Evolutionary conservation across 2,113 vertebrate genomes (phyloP).

Genomic region (Channa maculata): DNA sequence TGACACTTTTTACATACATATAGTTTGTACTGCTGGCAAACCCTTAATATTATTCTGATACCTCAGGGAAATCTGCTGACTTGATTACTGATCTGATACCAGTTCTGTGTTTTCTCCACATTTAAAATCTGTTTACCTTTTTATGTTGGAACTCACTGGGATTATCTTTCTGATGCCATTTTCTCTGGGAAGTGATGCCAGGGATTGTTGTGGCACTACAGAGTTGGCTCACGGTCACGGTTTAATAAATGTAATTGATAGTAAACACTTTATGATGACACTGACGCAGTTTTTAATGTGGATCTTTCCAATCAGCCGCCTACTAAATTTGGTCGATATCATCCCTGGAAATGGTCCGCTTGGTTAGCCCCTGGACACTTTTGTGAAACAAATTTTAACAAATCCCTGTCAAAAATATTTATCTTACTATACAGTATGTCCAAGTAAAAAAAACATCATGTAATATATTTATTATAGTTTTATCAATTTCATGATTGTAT

Average conservation of each 20-base stretch:
- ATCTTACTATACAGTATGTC: too few relatives aligned
- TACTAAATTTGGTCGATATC: too few relatives aligned
- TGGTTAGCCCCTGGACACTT: too few relatives aligned
- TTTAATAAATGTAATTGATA: constrained; percentile 10
- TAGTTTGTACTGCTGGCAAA: too few relatives aligned
- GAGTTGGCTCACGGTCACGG: neutral
- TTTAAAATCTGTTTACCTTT: constrained; percentile 5
- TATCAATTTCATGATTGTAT: too few relatives aligned
- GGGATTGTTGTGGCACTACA: constrained; percentile 5
- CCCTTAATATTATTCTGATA: neutral
- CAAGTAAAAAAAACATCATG: too few relatives aligned
- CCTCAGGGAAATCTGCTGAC: neutral
- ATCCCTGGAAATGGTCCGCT: too few relatives aligned
- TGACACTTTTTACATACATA: too few relatives aligned
- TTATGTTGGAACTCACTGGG: neutral
- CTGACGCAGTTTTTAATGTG: neutral
- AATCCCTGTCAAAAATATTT: too few relatives aligned
- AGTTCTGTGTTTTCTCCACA: neutral
- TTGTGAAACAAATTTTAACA: too few relatives aligned
- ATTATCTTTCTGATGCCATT: neutral
- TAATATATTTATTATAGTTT: too few relatives aligned
- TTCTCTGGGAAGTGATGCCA: neutral
- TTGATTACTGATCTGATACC: neutral
- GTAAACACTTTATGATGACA: neutral
- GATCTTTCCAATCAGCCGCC: neutral